Evolutionary conservation across 1,140 invertebrate species (phyloP), one percentile per base, ranked within the genome.

Genomic region (Bombus waltoni): DNA sequence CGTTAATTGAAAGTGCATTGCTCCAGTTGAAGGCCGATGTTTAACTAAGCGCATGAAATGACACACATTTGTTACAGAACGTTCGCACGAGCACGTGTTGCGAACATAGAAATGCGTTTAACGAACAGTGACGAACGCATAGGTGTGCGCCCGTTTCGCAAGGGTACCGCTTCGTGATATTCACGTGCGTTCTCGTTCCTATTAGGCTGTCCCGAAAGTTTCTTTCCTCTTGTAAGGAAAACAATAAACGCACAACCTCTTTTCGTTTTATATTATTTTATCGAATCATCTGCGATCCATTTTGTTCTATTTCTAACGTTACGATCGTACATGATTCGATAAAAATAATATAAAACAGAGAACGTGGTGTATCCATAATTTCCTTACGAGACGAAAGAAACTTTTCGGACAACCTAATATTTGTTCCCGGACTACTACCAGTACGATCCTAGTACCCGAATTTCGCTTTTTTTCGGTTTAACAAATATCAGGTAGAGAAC

Each of bases 381-480:
- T 32, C 32, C 32, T 32, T 32, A 32, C 32, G 32, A 32, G 32
- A 32, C 32, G 32, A 32, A 32, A 32, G 32, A 32, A 32, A 32
- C 32, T 32, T 32, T 32, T 32, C 32, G 32, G 32, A 32, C 32
- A 32, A 32, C 32, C 32, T 32, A 32, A 32, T 32, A 32, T 32
- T 73, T 66, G 59, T 87, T 89, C 86, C 42, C 75, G 57, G n/a
- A 6, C 32, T 32, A 53, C 38, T 59, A 72, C 22, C 35, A 25
- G 57, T 40, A 68, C 87, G 35, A 32, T 89, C 59, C 85, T 86
- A 89, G 88, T 89, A 71, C 76, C n/a, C 80, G 47, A 89, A 89
- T 88, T 89, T 68, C 85, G 81, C 73, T 84, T 32, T 32, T 87
- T 73, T 62, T 78, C 81, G 9, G 53, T 28, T 57, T 72, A 78